These are phyloP conservation scores for Pelobates fuscus DNA, from an alignment of 2,113 vertebrate genomes.

Conservation along the genomic window DNA sequence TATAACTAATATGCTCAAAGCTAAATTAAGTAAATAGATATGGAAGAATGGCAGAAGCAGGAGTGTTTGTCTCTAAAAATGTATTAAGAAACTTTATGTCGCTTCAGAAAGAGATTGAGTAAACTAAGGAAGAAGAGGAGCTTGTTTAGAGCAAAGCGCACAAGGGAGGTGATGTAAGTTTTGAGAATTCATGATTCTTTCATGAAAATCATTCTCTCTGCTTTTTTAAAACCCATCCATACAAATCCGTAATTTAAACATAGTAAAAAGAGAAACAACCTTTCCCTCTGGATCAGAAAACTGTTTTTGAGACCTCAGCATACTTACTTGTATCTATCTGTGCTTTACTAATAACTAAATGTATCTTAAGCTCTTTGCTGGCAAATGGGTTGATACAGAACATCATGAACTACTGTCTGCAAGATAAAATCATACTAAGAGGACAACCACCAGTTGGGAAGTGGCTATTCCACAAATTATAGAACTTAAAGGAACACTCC, in stretches of 20 bases:
- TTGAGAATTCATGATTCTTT: constrained; percentile 40
- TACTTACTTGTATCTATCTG: background rate
- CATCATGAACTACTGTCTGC: no score
- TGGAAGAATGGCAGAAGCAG: no score
- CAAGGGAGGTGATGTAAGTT: constrained; percentile 16
- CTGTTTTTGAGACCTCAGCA: background rate
- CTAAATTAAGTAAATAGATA: no score
- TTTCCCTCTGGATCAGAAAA: constrained; percentile 13
- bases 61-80: no score
- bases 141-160: constrained; percentile 4
- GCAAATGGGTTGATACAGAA: no score
- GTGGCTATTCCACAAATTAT: no score
- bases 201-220: constrained; percentile 35
- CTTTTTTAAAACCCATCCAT: constrained; percentile 35
- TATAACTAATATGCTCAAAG: no score
- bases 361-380: background rate
- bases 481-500: no score
- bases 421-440: no score
- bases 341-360: background rate
- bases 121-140: background rate
- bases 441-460: no score
- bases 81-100: no score
- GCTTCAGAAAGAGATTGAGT: background rate
- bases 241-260: constrained; percentile 40
- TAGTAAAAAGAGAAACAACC: constrained; percentile 33